These are phyloP conservation scores for Temnothorax unifasciatus DNA, from an alignment of 2,888 invertebrate genomes.

Conservation along the genomic window DNA sequence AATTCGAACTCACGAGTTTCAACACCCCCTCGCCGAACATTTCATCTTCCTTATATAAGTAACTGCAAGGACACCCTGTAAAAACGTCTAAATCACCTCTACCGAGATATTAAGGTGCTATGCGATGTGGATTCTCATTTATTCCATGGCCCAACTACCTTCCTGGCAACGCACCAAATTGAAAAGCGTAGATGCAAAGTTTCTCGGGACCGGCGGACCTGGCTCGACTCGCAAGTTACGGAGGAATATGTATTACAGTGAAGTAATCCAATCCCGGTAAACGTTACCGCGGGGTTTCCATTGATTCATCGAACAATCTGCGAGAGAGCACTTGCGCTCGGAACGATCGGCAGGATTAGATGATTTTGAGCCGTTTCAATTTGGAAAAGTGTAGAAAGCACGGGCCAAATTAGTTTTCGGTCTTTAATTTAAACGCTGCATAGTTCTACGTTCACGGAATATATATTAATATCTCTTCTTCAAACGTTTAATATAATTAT, in stretches of 20 bases:
- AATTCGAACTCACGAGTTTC: constrained; percentile 69
- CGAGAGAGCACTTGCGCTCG: constrained; percentile 65
- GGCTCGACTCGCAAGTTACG: constrained; percentile 61
- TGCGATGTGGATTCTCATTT: constrained; percentile 73
- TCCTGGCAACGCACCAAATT: constrained; percentile 84
- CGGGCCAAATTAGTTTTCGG: constrained; percentile 29
- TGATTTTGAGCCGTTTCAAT: constrained; percentile 63
- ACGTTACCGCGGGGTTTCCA: constrained; percentile 72
- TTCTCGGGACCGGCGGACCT: constrained; percentile 67
- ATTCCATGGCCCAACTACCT: constrained; percentile 67
- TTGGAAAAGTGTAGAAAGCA: constrained; percentile 54
- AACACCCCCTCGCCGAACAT: constrained; percentile 40
- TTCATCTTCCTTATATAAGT: constrained; percentile 59
- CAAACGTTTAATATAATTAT: neutral
- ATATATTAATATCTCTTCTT: neutral
- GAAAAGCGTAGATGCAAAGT: constrained; percentile 82
- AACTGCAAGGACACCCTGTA: constrained; percentile 66
- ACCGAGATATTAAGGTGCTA: constrained; percentile 82
- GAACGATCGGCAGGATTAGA: constrained; percentile 67
- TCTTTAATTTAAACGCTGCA: constrained; percentile 32
- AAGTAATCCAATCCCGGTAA: constrained; percentile 76
- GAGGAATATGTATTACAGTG: constrained; percentile 75
- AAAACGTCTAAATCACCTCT: constrained; percentile 68
- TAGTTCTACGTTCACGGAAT: neutral
- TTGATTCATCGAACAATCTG: constrained; percentile 76